Evolutionary conservation across 2,797 vertebrate genomes (phyloP).

Genomic region (Arremon brunneinucha): DNA sequence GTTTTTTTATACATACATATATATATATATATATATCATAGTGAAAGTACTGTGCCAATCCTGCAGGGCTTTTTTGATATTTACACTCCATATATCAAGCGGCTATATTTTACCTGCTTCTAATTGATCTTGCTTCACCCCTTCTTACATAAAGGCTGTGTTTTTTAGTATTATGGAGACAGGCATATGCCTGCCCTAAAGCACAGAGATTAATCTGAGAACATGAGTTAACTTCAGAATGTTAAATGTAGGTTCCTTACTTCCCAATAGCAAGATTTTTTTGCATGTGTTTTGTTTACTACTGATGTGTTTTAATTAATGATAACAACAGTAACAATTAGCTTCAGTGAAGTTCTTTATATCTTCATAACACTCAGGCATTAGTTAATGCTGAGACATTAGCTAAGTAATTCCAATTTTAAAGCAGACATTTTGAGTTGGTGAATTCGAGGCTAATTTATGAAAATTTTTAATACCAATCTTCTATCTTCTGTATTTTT

Average conservation of each 20-base stretch:
- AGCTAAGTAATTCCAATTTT: constrained; percentile 21
- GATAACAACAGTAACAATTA: constrained; percentile 3
- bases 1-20: neutral
- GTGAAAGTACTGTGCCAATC: neutral
- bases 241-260: neutral
- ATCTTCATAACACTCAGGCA: neutral
- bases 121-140: neutral
- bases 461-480: neutral
- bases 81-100: neutral
- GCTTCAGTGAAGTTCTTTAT: neutral
- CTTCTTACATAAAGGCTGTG: neutral
- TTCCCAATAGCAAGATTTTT: neutral
- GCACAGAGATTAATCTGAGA: neutral
- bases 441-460: constrained; percentile 25
- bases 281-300: constrained; percentile 29
- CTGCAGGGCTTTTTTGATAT: neutral
- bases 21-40: neutral
- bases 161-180: neutral
- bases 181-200: neutral
- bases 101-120: neutral
- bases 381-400: neutral
- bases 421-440: neutral
- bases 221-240: neutral
- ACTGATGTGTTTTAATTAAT: constrained; percentile 38
- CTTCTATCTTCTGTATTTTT: neutral